Evolutionary conservation across 2,888 invertebrate genomes (phyloP), one percentile per base, ranked within the genome.

Genomic region (Epinotia demarniana): DNA sequence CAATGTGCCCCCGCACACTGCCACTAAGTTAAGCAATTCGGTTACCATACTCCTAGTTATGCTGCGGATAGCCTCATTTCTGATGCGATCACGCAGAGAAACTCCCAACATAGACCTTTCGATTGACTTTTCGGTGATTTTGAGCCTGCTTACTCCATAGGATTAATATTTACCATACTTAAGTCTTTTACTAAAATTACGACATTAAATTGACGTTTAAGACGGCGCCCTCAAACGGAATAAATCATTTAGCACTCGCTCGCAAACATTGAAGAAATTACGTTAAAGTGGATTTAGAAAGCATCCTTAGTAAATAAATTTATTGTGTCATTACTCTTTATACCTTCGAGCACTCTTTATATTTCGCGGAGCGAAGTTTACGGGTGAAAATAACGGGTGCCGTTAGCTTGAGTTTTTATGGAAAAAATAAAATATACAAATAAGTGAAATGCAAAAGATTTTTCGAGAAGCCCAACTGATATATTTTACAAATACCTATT

Each of bases 231-330:
- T n/a, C 11, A 64, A 53, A 64, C n/a, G 60, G 19, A 71, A 75
- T 53, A 71, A 75, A 75, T 71, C 70, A 74, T 70, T 74, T 64
- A 39, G 60, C 75, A 55, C 70, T 64, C 75, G 53, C 68, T 55
- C 64, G 43, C n/a, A 75, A 75, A 75, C 71, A 66, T 75, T 55
- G 61, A 57, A 61, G 72, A 57, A 75, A 75, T 75, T 72, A 67
- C 71, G 55, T 53, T 18, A 19, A 72, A 75, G 75, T 75, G 75
- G 67, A 75, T 75, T 75, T 75, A 75, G 75, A 75, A 75, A 75
- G 75, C 75, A 75, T 72, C 67, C 27, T 75, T 62, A 62, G 72
- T 57, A 72, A 72, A 75, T 72, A 75, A 72, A 75, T 75, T 66
- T 72, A 75, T 72, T 75, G 75, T 72, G 72, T 61, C 75, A 67